phyloP scores from a whole-genome alignment of 2,797 vertebrate genomes.

The Chelmon rostratus region DNA sequence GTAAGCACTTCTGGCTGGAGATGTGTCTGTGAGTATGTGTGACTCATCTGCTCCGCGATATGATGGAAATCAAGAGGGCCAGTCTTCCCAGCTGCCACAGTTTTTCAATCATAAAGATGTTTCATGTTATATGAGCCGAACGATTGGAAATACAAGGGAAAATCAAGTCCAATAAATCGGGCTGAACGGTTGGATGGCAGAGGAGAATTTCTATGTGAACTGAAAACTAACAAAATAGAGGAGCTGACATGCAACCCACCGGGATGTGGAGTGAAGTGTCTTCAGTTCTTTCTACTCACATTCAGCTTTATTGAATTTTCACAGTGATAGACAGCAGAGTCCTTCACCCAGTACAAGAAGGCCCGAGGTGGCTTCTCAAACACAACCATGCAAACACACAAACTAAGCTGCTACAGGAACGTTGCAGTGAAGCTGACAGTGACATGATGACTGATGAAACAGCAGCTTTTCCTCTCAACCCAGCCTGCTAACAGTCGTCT shows the following conservation, averaged over 20 bases:
- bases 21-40: constrained; percentile 28
- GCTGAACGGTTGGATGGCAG: neutral
- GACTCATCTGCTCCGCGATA: constrained; percentile 48
- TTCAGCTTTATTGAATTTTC: constrained; percentile 18
- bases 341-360: neutral
- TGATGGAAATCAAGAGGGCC: constrained; percentile 31
- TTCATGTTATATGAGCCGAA: neutral
- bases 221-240: constrained; percentile 4
- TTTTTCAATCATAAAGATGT: constrained; percentile 8
- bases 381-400: constrained; percentile 5
- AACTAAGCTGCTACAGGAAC: neutral
- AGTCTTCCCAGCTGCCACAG: constrained; percentile 20
- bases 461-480: constrained; percentile 1
- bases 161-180: constrained; percentile 6
- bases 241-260: neutral
- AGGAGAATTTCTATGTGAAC: constrained; percentile 12
- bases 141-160: neutral
- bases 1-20: constrained; percentile 41
- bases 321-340: neutral
- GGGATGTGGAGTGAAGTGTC: constrained; percentile 9
- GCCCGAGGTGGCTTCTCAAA: constrained; percentile 17
- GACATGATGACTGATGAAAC: constrained; percentile 13
- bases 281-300: constrained; percentile 5
- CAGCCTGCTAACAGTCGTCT: neutral
- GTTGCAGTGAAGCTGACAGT: neutral